Evolutionary conservation across 2,888 invertebrate species (phyloP).

Genomic region (Dascillus cervinus): DNA sequence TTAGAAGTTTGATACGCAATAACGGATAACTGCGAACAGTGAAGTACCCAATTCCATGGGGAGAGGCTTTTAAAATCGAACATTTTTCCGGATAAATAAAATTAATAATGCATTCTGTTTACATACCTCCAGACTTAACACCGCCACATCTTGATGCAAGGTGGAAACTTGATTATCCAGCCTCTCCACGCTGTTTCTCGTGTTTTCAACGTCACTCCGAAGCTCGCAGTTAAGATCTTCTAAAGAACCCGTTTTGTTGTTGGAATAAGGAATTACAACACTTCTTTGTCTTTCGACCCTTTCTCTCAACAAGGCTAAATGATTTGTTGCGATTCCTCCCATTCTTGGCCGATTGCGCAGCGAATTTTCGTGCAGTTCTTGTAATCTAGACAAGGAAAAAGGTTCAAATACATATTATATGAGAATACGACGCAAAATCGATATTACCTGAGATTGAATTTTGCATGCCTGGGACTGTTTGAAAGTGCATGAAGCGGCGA

Average conservation of each 20-base stretch:
- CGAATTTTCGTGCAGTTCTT: constrained; percentile 34
- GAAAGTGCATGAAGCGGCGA: constrained; percentile 48
- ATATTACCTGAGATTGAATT: constrained; percentile 47
- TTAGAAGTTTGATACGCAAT: too few species aligned
- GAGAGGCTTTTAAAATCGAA: too few species aligned
- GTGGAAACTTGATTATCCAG: constrained; percentile 76
- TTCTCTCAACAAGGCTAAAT: constrained; percentile 50
- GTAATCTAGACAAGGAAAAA: constrained; percentile 26
- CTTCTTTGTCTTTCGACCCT: constrained; percentile 62
- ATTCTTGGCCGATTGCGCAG: constrained; percentile 26
- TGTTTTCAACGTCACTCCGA: constrained; percentile 34
- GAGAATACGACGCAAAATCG: not conserved
- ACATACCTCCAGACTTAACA: constrained; percentile 71
- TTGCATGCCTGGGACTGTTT: constrained; percentile 60
- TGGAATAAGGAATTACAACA: constrained; percentile 45
- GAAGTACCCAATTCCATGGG: too few species aligned
- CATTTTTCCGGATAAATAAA: too few species aligned
- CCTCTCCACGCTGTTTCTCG: constrained; percentile 53
- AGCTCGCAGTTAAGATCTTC: constrained; percentile 54
- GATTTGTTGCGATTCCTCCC: constrained; percentile 38
- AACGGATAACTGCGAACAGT: too few species aligned
- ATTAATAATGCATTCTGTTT: constrained; percentile 6
- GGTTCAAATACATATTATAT: not conserved
- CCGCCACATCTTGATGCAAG: constrained; percentile 78
- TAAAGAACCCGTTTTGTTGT: constrained; percentile 50